Base-by-base conservation (phyloP, 2,888 invertebrate species). In the Drosophila kuntzei region DNA sequence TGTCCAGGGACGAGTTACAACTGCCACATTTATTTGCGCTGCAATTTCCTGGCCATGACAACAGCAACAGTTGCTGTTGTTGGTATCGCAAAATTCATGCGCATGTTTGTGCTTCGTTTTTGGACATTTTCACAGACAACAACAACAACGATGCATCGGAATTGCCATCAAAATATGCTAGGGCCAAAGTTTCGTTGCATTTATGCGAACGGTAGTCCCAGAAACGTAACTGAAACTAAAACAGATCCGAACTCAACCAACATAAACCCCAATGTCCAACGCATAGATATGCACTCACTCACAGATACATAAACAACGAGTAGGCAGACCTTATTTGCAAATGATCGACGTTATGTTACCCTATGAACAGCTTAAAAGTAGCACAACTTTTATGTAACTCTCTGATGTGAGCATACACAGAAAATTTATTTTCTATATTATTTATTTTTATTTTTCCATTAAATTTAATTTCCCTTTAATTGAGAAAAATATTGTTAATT, bases 51-150 rank as follows among this genome's bases (percentile, higher is more conserved):
- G 80, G 67, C 76, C 46, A 44, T 62, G 67, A 64, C 51, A 74
- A 25, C 59, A 47, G 62, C 39, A 34, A 58, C 18, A 43, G 53
- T 32, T 61, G 43, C 34, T 25, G 64, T 25, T 65, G 60, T 69
- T 60, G 57, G 59, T 34, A 44, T 61, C 63, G 77, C 87, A 72
- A 90, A 89, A 89, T 89, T 89, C 89, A 89, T 89, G 89, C 89
- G 88, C 90, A 90, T 89, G 85, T 90, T 90, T 90, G 73, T 87
- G 83, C 80, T 77, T 87, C 88, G 81, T 76, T 86, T 86, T 89
- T 86, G 77, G 81, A 84, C 79, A 82, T 83, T 82, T 80, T 68
- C 66, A 53, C 62, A 55, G 68, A n/a, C n/a, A n/a, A n/a, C n/a
- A n/a, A n/a, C n/a, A n/a, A n/a, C 39, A 41, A 60, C 71, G 41